phyloP scores from a whole-genome alignment of 2,113 vertebrate species.

The Neogobius melanostomus region DNA sequence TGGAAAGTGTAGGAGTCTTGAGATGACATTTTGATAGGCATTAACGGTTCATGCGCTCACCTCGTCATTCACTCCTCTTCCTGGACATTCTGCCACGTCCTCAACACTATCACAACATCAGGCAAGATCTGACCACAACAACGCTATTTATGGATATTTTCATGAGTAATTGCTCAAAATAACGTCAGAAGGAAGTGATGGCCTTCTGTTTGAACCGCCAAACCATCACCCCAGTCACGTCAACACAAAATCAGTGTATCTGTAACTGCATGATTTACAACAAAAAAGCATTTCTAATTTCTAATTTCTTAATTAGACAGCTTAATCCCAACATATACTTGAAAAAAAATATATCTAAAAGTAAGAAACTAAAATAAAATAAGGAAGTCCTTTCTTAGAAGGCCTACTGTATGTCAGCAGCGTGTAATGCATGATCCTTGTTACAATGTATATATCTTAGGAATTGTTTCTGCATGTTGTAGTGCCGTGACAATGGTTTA shows the following conservation, averaged over 20 bases:
- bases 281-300: background rate
- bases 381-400: background rate
- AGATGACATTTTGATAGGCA: background rate
- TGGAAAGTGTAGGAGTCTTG: too few species aligned
- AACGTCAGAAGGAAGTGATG: constrained; percentile 48
- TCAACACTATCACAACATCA: constrained; percentile 18
- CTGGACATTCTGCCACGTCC: background rate
- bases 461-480: background rate
- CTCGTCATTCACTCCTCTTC: background rate
- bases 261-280: background rate
- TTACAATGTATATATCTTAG: background rate
- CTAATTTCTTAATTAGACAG: too few species aligned
- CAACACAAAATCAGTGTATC: background rate
- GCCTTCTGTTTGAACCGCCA: constrained; percentile 20
- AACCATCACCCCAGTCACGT: background rate
- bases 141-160: constrained; percentile 40
- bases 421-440: background rate
- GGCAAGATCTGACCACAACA: constrained; percentile 27
- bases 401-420: background rate
- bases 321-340: too few species aligned
- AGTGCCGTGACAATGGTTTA: background rate
- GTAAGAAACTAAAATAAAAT: background rate
- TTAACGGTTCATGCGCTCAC: constrained; percentile 6
- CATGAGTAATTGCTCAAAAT: constrained; percentile 47
- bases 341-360: background rate